Percentiles rank a stretch among this genome's conserved stretches.
These are phyloP conservation scores for Polietes domitor DNA, from an alignment of 2,888 invertebrate species.

Conservation along the genomic window DNA sequence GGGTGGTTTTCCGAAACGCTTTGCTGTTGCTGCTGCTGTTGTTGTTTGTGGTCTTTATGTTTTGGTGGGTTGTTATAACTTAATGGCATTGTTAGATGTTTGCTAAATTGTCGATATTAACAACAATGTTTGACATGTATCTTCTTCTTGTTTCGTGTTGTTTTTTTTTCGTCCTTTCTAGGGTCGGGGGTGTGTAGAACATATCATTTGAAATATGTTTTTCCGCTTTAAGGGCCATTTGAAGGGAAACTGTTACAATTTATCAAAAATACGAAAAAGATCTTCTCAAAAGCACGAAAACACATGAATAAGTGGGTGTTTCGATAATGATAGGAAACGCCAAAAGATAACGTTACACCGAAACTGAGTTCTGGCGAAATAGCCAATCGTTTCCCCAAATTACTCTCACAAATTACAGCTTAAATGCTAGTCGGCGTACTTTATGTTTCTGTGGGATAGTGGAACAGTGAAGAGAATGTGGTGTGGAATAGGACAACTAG, in stretches of 20 bases:
- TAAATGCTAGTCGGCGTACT: background rate
- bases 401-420: background rate
- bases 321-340: background rate
- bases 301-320: background rate
- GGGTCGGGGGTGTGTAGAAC: background rate
- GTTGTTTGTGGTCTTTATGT: constrained; percentile 16
- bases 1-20: constrained; percentile 50
- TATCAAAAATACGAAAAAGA: constrained; percentile 4
- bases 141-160: constrained; percentile 4
- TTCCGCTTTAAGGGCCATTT: constrained; percentile 20
- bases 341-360: background rate
- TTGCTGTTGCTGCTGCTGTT: background rate
- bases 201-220: constrained; percentile 14
- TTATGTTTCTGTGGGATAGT: background rate
- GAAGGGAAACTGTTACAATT: constrained; percentile 20
- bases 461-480: too few species aligned
- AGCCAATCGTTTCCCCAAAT: background rate
- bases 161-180: background rate
- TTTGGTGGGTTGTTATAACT: constrained; percentile 49
- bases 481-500: too few species aligned
- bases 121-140: constrained; percentile 57
- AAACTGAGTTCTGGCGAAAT: background rate
- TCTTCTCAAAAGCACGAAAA: background rate
- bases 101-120: constrained; percentile 66
- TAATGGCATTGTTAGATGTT: constrained; percentile 62